phyloP scores from a whole-genome alignment of 2,888 invertebrate genomes.

The Erynnis tages region DNA sequence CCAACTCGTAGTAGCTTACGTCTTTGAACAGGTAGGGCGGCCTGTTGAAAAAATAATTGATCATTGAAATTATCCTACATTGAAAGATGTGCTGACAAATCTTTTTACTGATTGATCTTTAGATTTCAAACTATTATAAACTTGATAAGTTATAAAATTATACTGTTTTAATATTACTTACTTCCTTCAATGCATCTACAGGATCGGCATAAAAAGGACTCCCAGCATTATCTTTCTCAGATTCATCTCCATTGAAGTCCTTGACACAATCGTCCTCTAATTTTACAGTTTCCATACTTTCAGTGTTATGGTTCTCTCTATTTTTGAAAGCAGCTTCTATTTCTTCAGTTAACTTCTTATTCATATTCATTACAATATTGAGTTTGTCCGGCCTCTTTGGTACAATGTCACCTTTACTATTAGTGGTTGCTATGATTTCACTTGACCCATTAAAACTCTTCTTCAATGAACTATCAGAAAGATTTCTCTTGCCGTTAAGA shows the following conservation, averaged over 20 bases:
- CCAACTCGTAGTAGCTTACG: constrained; percentile 68
- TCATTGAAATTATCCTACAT: too few species aligned
- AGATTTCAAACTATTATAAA: too few species aligned
- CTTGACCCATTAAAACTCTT: constrained; percentile 65
- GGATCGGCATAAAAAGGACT: constrained; percentile 96
- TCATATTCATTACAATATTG: constrained; percentile 71
- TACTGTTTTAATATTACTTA: constrained; percentile 48
- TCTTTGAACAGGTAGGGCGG: constrained; percentile 69
- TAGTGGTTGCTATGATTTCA: constrained; percentile 75
- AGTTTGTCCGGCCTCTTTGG: constrained; percentile 77
- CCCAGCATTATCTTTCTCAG: constrained; percentile 84
- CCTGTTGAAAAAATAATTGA: constrained; percentile 43
- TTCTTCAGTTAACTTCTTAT: constrained; percentile 75
- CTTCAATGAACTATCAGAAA: constrained; percentile 63
- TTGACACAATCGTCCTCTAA: constrained; percentile 64
- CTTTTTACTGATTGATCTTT: too few species aligned
- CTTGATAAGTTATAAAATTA: too few species aligned
- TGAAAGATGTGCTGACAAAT: too few species aligned
- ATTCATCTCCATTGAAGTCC: constrained; percentile 50
- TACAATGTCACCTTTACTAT: constrained; percentile 72
- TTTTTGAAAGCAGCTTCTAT: constrained; percentile 69
- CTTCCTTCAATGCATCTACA: constrained; percentile 89
- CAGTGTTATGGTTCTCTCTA: constrained; percentile 63
- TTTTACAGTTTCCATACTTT: constrained; percentile 77
- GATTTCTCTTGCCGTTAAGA: constrained; percentile 63